phyloP scores from a whole-genome alignment of 2,113 vertebrate species.

The Cavia porcellus region DNA sequence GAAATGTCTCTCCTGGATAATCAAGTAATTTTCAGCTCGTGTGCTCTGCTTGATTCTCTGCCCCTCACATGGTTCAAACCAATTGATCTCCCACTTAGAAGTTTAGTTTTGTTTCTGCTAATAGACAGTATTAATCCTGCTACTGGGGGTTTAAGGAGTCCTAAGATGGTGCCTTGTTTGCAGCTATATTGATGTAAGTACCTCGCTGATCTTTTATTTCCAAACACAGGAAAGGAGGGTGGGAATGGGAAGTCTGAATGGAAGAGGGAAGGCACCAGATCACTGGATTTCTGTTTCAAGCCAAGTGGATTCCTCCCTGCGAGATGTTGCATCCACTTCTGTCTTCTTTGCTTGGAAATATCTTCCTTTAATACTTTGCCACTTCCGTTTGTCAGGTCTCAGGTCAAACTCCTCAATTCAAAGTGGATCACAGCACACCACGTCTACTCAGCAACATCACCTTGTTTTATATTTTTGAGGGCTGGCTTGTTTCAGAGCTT shows the following conservation, averaged over 20 bases:
- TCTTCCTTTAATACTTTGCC: neutral
- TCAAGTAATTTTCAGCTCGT: neutral
- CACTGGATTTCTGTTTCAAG: neutral
- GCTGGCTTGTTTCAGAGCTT: neutral
- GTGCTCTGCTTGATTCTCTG: neutral
- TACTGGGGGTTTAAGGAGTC: neutral
- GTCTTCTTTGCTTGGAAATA: neutral
- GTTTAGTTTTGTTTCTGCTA: neutral
- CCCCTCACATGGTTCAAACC: neutral
- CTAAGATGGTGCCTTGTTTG: neutral
- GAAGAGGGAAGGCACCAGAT: too few relatives aligned
- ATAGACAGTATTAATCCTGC: neutral
- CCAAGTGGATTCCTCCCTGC: neutral
- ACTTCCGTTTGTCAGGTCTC: neutral
- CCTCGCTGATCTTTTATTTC: neutral
- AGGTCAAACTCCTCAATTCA: neutral
- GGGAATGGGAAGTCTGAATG: too few relatives aligned
- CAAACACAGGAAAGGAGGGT: neutral
- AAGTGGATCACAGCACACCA: neutral
- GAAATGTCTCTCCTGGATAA: neutral
- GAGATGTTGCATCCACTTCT: neutral
- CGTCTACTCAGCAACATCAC: neutral
- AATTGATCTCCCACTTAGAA: neutral
- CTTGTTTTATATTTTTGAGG: neutral
- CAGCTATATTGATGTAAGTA: neutral